phyloP scores from a whole-genome alignment of 2,797 vertebrate genomes.

The Chaunax sp. region DNA sequence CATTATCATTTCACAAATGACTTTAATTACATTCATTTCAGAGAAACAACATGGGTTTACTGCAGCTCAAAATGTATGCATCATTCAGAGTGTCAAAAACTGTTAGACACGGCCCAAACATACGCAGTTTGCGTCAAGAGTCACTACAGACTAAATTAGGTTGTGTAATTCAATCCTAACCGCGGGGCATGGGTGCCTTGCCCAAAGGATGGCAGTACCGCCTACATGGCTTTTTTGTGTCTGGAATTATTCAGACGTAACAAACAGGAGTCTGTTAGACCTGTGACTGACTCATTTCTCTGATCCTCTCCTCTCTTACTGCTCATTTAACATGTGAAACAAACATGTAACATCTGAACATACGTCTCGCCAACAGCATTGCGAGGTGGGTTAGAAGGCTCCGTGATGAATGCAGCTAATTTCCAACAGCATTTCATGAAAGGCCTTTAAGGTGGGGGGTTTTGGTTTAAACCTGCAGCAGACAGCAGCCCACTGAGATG shows the following conservation, averaged over 20 bases:
- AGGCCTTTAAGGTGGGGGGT: conserved; percentile 14
- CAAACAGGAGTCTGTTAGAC: conserved; percentile 20
- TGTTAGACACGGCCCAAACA: conserved; percentile 17
- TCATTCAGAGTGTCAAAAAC: conserved; percentile 29
- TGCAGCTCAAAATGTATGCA: conserved; percentile 10
- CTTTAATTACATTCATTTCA: conserved; percentile 2
- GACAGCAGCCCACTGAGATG: conserved; percentile 28
- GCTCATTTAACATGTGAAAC: conserved; percentile 21
- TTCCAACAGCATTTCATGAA: conserved; percentile 26
- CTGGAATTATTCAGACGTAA: conserved; percentile 35
- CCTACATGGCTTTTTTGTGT: conserved; percentile 49
- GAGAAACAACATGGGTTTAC: neutral
- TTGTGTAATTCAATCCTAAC: conserved; percentile 36
- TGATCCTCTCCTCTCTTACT: conserved; percentile 2
- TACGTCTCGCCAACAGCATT: neutral
- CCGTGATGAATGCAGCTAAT: conserved; percentile 14
- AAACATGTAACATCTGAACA: conserved; percentile 10
- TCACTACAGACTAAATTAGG: conserved; percentile 34
- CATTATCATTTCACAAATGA: neutral
- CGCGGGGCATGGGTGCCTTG: conserved; percentile 34
- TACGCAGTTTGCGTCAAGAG: conserved; percentile 3
- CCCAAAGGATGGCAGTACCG: conserved; percentile 28
- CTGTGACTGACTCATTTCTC: conserved; percentile 12
- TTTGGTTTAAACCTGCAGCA: conserved; percentile 35
- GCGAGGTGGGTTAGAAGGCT: conserved; percentile 12